Evolutionary conservation across 2,888 invertebrate genomes (phyloP).

Genomic region (Troilus luridus): DNA sequence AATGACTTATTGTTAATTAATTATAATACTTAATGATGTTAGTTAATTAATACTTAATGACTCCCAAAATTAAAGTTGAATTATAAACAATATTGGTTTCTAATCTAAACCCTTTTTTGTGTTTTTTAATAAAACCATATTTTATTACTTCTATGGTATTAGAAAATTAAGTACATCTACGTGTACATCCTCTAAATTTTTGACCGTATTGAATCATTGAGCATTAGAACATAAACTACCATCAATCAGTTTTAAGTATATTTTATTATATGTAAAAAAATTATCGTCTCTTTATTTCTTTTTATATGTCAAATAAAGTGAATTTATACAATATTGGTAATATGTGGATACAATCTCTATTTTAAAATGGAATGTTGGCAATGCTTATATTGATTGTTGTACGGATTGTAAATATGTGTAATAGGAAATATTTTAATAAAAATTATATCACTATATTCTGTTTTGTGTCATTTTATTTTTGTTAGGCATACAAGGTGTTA

Average conservation of each 20-base stretch:
- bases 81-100: background rate
- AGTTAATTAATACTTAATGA: too few species aligned
- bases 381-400: background rate
- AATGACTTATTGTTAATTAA: too few species aligned
- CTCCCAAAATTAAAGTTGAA: background rate
- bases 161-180: background rate
- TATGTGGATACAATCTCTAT: background rate
- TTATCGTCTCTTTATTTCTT: background rate
- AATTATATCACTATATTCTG: background rate
- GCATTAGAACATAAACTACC: background rate
- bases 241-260: background rate
- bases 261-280: background rate
- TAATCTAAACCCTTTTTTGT: background rate
- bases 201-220: background rate
- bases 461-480: background rate
- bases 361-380: constrained; percentile 43
- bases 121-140: background rate
- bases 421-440: constrained; percentile 49
- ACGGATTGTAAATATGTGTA: constrained; percentile 40
- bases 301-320: background rate
- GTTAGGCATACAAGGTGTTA: too few species aligned
- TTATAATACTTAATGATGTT: too few species aligned
- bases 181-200: background rate
- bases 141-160: background rate
- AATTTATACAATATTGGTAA: background rate